Conservation (phyloP, 2,888 invertebrate species). For the Thereva nobilitata region DNA sequence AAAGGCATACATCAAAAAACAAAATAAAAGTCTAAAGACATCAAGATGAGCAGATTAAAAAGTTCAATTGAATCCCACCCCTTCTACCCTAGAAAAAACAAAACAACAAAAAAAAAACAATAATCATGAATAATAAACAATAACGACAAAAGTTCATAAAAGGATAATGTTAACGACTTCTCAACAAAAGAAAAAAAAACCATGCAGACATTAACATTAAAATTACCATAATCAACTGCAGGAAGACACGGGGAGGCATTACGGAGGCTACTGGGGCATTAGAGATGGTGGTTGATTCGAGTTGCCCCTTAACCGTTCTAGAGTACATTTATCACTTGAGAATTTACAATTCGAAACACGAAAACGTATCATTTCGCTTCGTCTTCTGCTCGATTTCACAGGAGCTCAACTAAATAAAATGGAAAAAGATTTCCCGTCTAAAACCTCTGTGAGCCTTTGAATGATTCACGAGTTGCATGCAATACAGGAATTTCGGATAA, state of each 20-base stretch:
- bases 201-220: conserved; percentile 29
- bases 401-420: conserved; percentile 22
- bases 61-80: too few species aligned
- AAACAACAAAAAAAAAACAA: too few species aligned
- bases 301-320: conserved; percentile 36
- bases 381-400: conserved; percentile 36
- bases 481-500: conserved; percentile 28
- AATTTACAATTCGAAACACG: conserved; percentile 46
- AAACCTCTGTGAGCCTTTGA: conserved; percentile 16
- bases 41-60: too few species aligned
- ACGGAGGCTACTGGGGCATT: too few species aligned
- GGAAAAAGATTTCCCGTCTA: conserved; percentile 22
- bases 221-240: conserved; percentile 32
- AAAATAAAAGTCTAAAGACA: too few species aligned
- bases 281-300: conserved; percentile 1
- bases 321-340: conserved; percentile 45
- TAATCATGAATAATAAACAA: too few species aligned
- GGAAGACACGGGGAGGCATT: too few species aligned
- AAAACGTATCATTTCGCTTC: conserved; percentile 43
- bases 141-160: too few species aligned
- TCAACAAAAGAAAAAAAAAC: not conserved
- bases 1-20: too few species aligned
- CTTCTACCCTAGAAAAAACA: too few species aligned
- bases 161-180: too few species aligned
- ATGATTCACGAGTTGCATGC: conserved; percentile 41